These are phyloP conservation scores for Drosophila setifemur DNA, from an alignment of 1,140 invertebrate genomes.

Conservation along the genomic window DNA sequence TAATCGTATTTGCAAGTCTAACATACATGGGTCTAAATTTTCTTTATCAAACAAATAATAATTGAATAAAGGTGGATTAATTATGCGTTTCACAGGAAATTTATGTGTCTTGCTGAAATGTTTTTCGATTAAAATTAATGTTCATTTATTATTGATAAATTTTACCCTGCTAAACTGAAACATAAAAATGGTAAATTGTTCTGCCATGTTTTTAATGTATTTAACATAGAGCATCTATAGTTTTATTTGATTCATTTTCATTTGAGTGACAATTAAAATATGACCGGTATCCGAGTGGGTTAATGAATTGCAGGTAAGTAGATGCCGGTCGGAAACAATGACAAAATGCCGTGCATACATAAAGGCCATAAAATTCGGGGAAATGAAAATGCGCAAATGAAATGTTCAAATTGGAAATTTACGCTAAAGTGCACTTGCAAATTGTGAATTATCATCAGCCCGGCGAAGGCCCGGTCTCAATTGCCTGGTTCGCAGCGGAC, in stretches of 20 bases:
- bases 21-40: no score
- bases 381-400: constrained; percentile 35
- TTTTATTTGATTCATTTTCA: background rate
- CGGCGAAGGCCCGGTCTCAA: constrained; percentile 14
- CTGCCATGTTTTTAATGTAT: no score
- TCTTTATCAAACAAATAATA: no score
- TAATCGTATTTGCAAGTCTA: no score
- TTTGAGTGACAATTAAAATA: constrained; percentile 10
- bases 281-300: background rate
- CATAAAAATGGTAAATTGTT: no score
- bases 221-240: background rate
- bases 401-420: constrained; percentile 54
- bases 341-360: constrained; percentile 33
- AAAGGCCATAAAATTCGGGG: constrained; percentile 15
- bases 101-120: no score
- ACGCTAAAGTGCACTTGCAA: constrained; percentile 54
- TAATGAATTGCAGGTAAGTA: constrained; percentile 52
- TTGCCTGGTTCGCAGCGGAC: constrained; percentile 10
- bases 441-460: constrained; percentile 47
- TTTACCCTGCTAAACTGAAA: no score
- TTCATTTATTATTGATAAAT: no score
- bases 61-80: no score
- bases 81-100: no score
- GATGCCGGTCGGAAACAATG: constrained; percentile 3
- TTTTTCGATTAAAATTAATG: no score